Evolutionary conservation across 2,888 invertebrate species (phyloP).

Genomic region (Cantharis lateralis): DNA sequence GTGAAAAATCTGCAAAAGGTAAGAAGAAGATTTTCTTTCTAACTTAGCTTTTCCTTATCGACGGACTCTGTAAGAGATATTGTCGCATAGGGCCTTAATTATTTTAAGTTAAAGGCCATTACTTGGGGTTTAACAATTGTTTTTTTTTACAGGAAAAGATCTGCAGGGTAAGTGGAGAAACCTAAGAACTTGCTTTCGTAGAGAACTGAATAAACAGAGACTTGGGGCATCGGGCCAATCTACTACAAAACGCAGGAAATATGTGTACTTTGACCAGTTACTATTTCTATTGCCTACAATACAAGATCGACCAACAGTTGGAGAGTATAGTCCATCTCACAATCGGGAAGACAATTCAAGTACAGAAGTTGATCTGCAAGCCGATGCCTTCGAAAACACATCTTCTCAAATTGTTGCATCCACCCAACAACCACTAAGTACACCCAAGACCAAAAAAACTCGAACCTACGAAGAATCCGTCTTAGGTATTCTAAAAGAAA

Average conservation of each 20-base stretch:
- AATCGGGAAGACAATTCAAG: slow-evolving; percentile 1
- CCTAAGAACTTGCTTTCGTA: slow-evolving; percentile 5
- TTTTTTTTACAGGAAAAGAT: slow-evolving; percentile 6
- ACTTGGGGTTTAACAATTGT: too few relatives aligned
- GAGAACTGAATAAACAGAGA: slow-evolving; percentile 9
- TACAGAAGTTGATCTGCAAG: neutral
- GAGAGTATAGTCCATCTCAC: neutral
- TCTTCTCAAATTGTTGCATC: neutral
- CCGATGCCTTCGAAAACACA: neutral
- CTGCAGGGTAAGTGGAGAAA: slow-evolving; percentile 6
- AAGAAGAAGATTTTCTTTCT: neutral
- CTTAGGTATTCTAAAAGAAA: neutral
- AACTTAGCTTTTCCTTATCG: too few relatives aligned
- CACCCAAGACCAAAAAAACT: neutral
- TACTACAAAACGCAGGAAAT: slow-evolving; percentile 5
- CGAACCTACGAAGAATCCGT: neutral
- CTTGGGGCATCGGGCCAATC: slow-evolving; percentile 5
- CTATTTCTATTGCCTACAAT: slow-evolving; percentile 7
- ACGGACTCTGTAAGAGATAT: too few relatives aligned
- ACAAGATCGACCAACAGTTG: slow-evolving; percentile 2
- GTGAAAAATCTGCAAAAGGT: neutral
- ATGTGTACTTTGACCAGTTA: slow-evolving; percentile 7
- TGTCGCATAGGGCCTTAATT: too few relatives aligned
- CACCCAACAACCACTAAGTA: neutral
- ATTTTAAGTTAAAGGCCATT: too few relatives aligned